Evolutionary conservation across 2,113 vertebrate genomes (phyloP).

Genomic region (Tachysurus vachellii): DNA sequence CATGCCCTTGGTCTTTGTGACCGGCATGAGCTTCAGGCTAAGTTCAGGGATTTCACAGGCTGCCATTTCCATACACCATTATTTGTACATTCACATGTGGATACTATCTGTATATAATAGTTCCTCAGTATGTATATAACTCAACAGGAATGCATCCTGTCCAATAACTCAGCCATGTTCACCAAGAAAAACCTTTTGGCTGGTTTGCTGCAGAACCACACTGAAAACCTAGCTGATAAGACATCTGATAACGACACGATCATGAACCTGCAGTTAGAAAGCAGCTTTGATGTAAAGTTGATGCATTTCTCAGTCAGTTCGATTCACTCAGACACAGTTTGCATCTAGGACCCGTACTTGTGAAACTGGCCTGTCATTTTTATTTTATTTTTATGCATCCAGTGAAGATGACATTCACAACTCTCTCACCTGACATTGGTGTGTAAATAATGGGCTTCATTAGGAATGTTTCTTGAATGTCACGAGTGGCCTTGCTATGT

Average conservation of each 20-base stretch:
- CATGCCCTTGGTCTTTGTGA: constrained; percentile 4
- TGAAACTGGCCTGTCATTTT: neutral
- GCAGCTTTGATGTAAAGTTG: neutral
- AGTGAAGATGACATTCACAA: neutral
- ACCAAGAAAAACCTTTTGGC: neutral
- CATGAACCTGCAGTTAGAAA: neutral
- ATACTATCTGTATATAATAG: constrained; percentile 61
- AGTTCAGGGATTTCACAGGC: constrained; percentile 10
- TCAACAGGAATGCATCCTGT: constrained; percentile 26
- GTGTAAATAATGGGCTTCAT: constrained; percentile 7
- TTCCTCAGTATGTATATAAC: constrained; percentile 60
- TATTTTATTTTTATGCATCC: neutral
- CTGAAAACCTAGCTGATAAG: neutral
- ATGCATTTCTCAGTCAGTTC: neutral
- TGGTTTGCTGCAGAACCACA: neutral
- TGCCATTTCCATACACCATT: constrained; percentile 14
- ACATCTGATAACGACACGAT: neutral
- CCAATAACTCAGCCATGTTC: neutral
- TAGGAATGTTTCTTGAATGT: constrained; percentile 49
- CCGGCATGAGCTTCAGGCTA: constrained; percentile 20
- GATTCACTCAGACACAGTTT: neutral
- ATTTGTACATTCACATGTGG: constrained; percentile 55
- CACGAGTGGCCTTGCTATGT: constrained; percentile 44
- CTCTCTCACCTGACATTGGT: neutral
- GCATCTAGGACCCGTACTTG: constrained; percentile 6